Conservation (phyloP, 2,797 vertebrate genomes). For the Cuniculus paca region DNA sequence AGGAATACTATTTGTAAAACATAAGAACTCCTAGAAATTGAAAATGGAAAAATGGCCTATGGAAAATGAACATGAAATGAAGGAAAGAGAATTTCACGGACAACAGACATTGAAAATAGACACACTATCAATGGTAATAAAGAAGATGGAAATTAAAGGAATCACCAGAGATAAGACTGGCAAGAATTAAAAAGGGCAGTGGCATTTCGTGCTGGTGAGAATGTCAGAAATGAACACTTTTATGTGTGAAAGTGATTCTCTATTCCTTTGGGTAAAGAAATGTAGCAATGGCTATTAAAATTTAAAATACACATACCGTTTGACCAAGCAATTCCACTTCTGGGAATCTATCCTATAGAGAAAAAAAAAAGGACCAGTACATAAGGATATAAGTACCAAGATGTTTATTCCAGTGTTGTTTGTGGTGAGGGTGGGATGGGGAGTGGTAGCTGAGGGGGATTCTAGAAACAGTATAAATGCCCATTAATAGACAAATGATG, state of each 20-base stretch:
- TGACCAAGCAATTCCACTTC: conserved; percentile 86
- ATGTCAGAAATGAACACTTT: conserved; percentile 40
- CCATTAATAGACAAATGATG: not conserved
- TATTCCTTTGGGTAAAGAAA: conserved; percentile 11
- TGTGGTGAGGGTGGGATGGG: not conserved
- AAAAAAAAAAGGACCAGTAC: conserved; percentile 83
- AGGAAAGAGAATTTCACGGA: conserved; percentile 52
- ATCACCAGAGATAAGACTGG: not conserved
- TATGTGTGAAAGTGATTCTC: not conserved
- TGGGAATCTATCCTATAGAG: conserved; percentile 85
- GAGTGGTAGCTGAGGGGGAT: not conserved
- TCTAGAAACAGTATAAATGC: not conserved
- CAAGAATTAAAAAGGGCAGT: conserved; percentile 18
- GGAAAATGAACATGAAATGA: conserved; percentile 37
- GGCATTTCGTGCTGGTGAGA: conserved; percentile 17
- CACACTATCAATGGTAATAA: not conserved
- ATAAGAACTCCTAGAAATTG: not conserved
- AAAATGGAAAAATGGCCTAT: conserved; percentile 52
- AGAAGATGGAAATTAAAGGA: conserved; percentile 49
- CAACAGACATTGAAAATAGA: conserved; percentile 23
- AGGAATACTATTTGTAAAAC: conserved; percentile 53
- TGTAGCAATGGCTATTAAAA: conserved; percentile 70
- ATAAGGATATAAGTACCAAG: conserved; percentile 69
- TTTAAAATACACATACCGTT: conserved; percentile 84
- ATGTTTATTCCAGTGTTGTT: conserved; percentile 31